A percentile compares a stretch with the other conserved stretches of the same genome.
Conservation (phyloP, 1,140 invertebrate species). For the Pseudoatta argentina region DNA sequence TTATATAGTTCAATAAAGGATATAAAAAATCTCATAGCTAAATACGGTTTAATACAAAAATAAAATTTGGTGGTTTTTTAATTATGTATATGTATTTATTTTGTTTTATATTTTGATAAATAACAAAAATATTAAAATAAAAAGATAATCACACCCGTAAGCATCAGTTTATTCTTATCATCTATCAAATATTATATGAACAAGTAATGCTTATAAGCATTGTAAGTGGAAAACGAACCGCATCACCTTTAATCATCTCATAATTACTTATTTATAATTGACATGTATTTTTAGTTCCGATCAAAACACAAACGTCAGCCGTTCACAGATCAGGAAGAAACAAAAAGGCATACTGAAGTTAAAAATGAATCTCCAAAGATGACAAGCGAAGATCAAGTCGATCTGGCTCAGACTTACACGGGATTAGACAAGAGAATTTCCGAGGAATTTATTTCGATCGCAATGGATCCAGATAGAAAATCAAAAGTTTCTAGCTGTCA, state of each 20-base stretch:
- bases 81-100: background rate
- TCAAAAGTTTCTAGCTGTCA: constrained; percentile 83
- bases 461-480: constrained; percentile 86
- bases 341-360: constrained; percentile 74
- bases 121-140: background rate
- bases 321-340: constrained; percentile 75
- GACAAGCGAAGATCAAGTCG: constrained; percentile 81
- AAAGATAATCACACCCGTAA: background rate
- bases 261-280: background rate
- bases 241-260: background rate
- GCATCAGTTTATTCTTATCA: too few relatives aligned
- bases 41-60: background rate
- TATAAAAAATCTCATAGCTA: background rate
- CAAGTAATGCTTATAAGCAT: too few relatives aligned
- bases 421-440: constrained; percentile 88
- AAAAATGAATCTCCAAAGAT: constrained; percentile 78
- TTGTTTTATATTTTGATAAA: background rate
- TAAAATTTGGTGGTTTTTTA: background rate
- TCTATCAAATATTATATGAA: too few relatives aligned
- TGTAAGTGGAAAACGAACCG: too few relatives aligned
- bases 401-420: constrained; percentile 87
- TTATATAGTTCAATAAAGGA: background rate
- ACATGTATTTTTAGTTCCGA: constrained; percentile 60
- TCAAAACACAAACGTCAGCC: constrained; percentile 79
- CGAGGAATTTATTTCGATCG: constrained; percentile 88